Evolutionary conservation across 2,113 vertebrate genomes (phyloP).

Genomic region (Suricata suricatta): DNA sequence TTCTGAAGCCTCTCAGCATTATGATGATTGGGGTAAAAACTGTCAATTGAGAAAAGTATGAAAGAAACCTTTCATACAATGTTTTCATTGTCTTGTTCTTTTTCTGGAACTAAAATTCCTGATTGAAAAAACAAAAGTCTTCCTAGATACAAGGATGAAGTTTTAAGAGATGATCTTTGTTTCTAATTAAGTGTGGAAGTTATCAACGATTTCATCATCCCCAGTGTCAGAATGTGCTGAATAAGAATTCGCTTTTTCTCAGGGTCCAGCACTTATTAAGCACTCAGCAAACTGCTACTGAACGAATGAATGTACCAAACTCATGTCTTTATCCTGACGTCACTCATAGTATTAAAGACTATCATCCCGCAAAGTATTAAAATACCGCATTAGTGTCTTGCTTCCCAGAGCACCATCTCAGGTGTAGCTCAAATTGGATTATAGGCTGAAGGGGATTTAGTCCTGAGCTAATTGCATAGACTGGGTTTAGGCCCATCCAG

Average conservation of each 20-base stretch:
- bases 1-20: conserved; percentile 57
- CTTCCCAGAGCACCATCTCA: not conserved
- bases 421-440: not conserved
- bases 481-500: not conserved
- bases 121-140: conserved; percentile 46
- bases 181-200: conserved; percentile 43
- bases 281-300: not conserved
- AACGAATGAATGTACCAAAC: not conserved
- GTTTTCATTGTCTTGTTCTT: conserved; percentile 70
- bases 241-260: conserved; percentile 15
- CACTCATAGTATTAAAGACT: not conserved
- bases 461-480: not conserved
- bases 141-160: conserved; percentile 38
- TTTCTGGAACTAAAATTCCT: conserved; percentile 52
- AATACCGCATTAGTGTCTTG: not conserved
- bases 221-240: not conserved
- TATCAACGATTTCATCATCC: not conserved
- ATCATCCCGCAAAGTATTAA: not conserved
- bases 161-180: conserved; percentile 52
- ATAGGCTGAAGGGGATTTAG: not conserved
- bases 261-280: not conserved
- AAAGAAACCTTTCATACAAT: conserved; percentile 66
- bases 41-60: conserved; percentile 31
- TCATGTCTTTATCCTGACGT: not conserved
- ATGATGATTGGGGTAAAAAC: conserved; percentile 58